Conservation (phyloP, 2,888 invertebrate genomes). For the Liposcelis brunnea region DNA sequence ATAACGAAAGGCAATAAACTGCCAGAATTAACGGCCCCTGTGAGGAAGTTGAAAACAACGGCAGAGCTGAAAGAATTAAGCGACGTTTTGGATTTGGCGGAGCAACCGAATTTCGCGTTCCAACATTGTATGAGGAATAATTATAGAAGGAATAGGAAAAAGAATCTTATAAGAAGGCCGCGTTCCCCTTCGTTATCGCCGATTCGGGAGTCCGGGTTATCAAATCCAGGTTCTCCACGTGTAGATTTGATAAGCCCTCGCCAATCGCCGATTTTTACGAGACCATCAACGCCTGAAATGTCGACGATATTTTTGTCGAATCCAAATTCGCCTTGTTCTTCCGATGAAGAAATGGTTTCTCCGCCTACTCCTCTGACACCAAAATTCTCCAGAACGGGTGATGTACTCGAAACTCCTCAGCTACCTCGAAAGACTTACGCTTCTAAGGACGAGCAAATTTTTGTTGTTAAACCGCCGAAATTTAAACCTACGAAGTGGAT, state of each 20-base stretch:
- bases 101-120: not conserved
- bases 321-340: slow-evolving; percentile 20
- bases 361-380: slow-evolving; percentile 4
- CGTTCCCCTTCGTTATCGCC: slow-evolving; percentile 39
- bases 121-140: not conserved
- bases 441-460: not conserved
- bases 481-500: not conserved
- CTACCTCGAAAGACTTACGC: slow-evolving; percentile 3
- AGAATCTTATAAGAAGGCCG: slow-evolving; percentile 19
- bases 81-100: not conserved
- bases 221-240: slow-evolving; percentile 48
- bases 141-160: not conserved
- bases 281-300: slow-evolving; percentile 19
- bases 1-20: not conserved
- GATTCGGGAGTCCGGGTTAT: slow-evolving; percentile 51
- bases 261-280: not conserved
- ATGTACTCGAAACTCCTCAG: slow-evolving; percentile 7
- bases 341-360: slow-evolving; percentile 7
- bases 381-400: not conserved
- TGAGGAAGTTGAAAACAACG: not conserved
- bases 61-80: not conserved
- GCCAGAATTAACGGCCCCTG: not conserved
- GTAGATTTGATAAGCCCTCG: slow-evolving; percentile 15
- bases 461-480: slow-evolving; percentile 1
- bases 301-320: slow-evolving; percentile 23